Base-by-base conservation (phyloP, 2,888 invertebrate species). In the Meandrusa payeni region DNA sequence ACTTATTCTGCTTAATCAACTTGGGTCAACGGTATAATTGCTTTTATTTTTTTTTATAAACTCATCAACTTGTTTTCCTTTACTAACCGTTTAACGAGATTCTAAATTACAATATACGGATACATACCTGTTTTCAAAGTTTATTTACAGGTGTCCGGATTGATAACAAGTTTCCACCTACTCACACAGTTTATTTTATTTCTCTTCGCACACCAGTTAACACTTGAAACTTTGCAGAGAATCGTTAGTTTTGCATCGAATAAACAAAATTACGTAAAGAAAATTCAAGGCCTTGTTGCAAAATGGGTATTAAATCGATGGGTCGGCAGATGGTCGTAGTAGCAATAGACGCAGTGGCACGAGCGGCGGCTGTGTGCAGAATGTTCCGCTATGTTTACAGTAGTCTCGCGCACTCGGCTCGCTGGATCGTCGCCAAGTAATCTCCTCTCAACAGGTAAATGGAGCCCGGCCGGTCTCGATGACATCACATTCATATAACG, bases 371-470 rank as follows among this genome's bases (percentile, higher is more conserved):
- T 50, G 48, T 54, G 46, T 41, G 48, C 46, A 51, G 43, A 45
- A 52, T 56, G 58, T 55, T 54, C 53, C 55, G 54, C 53, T 46
- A 62, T 74, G 73, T 76, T 74, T 78, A 73, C 71, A 69, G 64
- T 60, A 52, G 58, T 50, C 56, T 57, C 57, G 57, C 56, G 49
- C 56, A 59, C 60, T 57, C 54, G 47, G 57, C 58, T 52, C 51
- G 46, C 72, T 85, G 83, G 83, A 75, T 51, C 57, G 46, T 34
- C 50, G 85, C 85, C 85, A 85, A 77, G 66, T 75, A 61, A 68
- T 76, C 70, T 70, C 59, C 50, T 69, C 72, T 69, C 79, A 75
- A 79, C 83, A 85, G 85, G 85, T 85, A 83, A 72, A 75, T 68
- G 61, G 64, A 74, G 70, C 63, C 62, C 61, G 63, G 64, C 55